phyloP scores from a whole-genome alignment of 2,113 vertebrate genomes.

The Rhabdornis inornatus region DNA sequence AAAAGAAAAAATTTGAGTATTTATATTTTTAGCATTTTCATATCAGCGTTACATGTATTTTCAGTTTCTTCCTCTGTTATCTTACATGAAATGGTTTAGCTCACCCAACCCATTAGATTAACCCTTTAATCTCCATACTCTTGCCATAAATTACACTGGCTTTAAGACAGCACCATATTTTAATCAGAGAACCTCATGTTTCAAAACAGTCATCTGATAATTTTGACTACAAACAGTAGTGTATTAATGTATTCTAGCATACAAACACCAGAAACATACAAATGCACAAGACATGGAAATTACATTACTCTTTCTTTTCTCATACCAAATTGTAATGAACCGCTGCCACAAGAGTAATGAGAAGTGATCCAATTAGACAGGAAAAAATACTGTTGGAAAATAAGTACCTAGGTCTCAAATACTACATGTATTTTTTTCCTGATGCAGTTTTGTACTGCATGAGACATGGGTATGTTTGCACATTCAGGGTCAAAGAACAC shows the following conservation, averaged over 20 bases:
- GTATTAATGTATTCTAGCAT: not conserved
- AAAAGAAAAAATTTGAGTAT: not conserved
- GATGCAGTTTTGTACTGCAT: not conserved
- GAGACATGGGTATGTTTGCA: rapidly evolving
- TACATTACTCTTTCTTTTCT: not conserved
- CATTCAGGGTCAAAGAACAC: not conserved
- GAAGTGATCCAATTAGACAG: not conserved
- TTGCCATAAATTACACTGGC: not conserved
- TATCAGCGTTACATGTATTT: not conserved
- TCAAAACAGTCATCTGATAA: not conserved
- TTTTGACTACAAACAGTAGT: not conserved
- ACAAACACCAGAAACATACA: not conserved
- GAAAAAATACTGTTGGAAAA: not conserved
- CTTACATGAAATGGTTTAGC: not conserved
- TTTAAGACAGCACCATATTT: not conserved
- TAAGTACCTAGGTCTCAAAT: not conserved
- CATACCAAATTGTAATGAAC: not conserved
- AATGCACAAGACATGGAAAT: not conserved
- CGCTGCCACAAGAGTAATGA: not conserved
- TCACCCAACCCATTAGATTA: not conserved
- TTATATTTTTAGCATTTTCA: not conserved
- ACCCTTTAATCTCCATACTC: not conserved
- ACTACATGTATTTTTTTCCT: not conserved
- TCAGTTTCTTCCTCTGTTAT: not conserved
- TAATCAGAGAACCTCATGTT: not conserved